Conservation (phyloP, 2,888 invertebrate species). For the Calliopum simillimum region DNA sequence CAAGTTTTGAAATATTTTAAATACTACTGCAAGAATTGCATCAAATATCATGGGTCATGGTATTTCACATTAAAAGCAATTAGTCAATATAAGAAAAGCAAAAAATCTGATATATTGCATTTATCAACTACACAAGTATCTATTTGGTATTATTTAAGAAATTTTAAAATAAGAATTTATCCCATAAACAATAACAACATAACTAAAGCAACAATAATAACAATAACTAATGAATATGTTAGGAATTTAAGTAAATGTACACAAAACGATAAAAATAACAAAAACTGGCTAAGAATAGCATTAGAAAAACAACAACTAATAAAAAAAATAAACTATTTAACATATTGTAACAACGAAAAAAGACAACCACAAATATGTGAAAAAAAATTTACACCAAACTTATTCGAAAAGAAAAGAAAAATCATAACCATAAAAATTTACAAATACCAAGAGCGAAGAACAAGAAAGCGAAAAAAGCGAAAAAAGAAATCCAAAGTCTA, state of each 20-base stretch:
- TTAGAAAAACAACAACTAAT: constrained; percentile 28
- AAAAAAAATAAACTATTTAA: constrained; percentile 29
- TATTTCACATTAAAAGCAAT: no score
- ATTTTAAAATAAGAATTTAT: background rate
- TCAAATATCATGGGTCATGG: no score
- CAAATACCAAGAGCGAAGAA: constrained; percentile 13
- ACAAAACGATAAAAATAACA: constrained; percentile 6
- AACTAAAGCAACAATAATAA: constrained; percentile 11
- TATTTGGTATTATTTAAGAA: no score
- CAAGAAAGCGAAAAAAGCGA: constrained; percentile 33
- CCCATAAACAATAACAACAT: constrained; percentile 4
- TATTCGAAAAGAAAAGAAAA: constrained; percentile 1
- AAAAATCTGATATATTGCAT: no score
- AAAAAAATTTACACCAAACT: constrained; percentile 10
- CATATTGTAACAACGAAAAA: constrained; percentile 7
- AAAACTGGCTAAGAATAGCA: constrained; percentile 25
- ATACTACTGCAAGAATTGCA: no score
- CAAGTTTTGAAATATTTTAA: no score
- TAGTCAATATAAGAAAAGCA: no score
- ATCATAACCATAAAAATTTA: constrained; percentile 19
- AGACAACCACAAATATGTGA: constrained; percentile 18
- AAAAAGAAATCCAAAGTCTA: constrained; percentile 29
- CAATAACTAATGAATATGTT: constrained; percentile 1
- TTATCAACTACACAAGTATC: no score
- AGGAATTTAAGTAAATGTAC: no score